Conservation (phyloP, 2,113 vertebrate genomes). For the Leuciscus idus region DNA sequence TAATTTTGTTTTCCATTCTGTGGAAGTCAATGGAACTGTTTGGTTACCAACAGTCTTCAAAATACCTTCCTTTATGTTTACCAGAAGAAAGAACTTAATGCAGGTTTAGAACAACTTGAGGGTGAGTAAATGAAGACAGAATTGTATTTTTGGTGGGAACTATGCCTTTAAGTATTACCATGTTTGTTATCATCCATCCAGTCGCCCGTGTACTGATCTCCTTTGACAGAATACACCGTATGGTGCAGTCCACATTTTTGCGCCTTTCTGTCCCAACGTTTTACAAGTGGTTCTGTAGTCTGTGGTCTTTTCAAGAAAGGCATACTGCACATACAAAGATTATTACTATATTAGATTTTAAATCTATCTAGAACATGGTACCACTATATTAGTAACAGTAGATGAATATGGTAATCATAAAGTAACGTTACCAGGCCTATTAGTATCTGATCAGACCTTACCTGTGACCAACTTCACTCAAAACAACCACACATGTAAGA, state of each 20-base stretch:
- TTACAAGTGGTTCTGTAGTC: constrained; percentile 65
- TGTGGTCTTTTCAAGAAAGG: constrained; percentile 70
- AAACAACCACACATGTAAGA: neutral
- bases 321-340: constrained; percentile 69
- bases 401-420: neutral
- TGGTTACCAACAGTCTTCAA: no score
- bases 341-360: neutral
- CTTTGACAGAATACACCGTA: constrained; percentile 77
- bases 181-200: constrained; percentile 88
- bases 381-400: no score
- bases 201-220: constrained; percentile 85
- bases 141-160: no score
- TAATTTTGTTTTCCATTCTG: no score
- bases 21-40: no score
- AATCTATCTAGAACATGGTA: neutral
- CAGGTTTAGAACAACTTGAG: no score
- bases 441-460: neutral
- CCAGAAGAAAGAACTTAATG: no score
- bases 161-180: constrained; percentile 70
- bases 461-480: neutral
- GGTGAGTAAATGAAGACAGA: no score
- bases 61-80: no score
- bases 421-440: neutral
- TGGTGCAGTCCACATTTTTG: constrained; percentile 81
- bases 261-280: constrained; percentile 80